Conservation (phyloP, 1,140 invertebrate genomes). For the Macrobrachium rosenbergii region DNA sequence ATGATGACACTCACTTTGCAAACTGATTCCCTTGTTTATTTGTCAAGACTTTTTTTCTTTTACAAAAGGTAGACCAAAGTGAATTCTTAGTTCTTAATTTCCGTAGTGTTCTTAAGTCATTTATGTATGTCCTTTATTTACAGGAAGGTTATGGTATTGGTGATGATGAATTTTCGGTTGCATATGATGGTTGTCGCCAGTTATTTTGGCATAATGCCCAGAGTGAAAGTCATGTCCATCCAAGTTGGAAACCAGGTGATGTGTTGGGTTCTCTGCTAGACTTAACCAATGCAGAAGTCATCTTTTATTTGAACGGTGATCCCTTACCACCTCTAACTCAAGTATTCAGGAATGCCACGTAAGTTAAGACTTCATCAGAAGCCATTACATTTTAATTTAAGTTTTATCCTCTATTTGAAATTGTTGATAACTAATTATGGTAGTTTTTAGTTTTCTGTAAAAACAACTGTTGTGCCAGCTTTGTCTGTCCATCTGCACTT, state of each 20-base stretch:
- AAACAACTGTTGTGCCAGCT: too few species aligned
- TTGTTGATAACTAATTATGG: not conserved
- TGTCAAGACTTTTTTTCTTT: too few species aligned
- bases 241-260: conserved; percentile 87
- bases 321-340: conserved; percentile 79
- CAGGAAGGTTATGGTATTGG: conserved; percentile 96
- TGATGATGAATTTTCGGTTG: conserved; percentile 90
- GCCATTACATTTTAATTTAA: not conserved
- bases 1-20: too few species aligned
- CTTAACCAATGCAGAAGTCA: conserved; percentile 76
- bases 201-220: conserved; percentile 84
- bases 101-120: not conserved
- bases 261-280: conserved; percentile 88
- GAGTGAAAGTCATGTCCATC: conserved; percentile 71
- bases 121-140: conserved; percentile 41
- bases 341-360: conserved; percentile 85
- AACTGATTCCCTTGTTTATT: too few species aligned
- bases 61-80: too few species aligned
- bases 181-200: conserved; percentile 92
- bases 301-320: conserved; percentile 88
- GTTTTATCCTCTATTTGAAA: not conserved
- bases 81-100: conserved; percentile 12
- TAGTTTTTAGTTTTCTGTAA: not conserved
- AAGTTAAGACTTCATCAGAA: conserved; percentile 67
- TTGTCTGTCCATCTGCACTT: too few species aligned